A percentile compares a stretch with the other conserved stretches of the same genome.
Conservation (phyloP, 2,797 vertebrate genomes). For the Anguilla marmorata region DNA sequence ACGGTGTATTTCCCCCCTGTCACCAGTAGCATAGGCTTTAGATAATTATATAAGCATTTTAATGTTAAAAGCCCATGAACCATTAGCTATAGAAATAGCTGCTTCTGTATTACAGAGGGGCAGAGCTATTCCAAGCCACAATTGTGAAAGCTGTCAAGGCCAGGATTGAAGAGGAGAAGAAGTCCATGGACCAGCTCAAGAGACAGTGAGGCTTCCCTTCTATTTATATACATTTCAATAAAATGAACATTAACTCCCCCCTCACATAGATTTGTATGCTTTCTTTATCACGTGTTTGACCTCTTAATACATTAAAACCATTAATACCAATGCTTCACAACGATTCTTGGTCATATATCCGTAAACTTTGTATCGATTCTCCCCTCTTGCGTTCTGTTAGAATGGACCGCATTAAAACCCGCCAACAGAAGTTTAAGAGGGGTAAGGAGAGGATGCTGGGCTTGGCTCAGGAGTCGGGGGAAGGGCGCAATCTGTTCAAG, state of each 20-base stretch:
- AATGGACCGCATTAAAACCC: slow-evolving; percentile 94
- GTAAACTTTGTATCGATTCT: slow-evolving; percentile 18
- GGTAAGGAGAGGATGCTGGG: slow-evolving; percentile 92
- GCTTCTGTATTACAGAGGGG: slow-evolving; percentile 75
- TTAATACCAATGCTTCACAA: background rate
- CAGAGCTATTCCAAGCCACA: slow-evolving; percentile 91
- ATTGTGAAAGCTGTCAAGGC: slow-evolving; percentile 93
- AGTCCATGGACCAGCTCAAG: slow-evolving; percentile 93
- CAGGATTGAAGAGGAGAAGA: slow-evolving; percentile 91
- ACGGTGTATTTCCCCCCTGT: background rate
- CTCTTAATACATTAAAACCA: background rate
- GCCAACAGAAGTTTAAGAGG: slow-evolving; percentile 93
- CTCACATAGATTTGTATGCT: background rate
- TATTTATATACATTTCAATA: background rate
- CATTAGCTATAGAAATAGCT: slow-evolving; percentile 15
- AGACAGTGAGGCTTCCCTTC: slow-evolving; percentile 82
- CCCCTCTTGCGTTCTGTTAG: slow-evolving; percentile 61
- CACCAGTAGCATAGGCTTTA: background rate
- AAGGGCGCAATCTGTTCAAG: slow-evolving; percentile 65
- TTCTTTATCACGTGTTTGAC: background rate
- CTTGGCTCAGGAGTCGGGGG: slow-evolving; percentile 79
- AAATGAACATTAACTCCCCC: background rate
- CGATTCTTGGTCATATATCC: background rate
- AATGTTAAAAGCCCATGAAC: background rate
- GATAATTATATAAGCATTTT: background rate